These are phyloP conservation scores for Zingel zingel DNA, from an alignment of 2,113 vertebrate genomes.

Conservation along the genomic window DNA sequence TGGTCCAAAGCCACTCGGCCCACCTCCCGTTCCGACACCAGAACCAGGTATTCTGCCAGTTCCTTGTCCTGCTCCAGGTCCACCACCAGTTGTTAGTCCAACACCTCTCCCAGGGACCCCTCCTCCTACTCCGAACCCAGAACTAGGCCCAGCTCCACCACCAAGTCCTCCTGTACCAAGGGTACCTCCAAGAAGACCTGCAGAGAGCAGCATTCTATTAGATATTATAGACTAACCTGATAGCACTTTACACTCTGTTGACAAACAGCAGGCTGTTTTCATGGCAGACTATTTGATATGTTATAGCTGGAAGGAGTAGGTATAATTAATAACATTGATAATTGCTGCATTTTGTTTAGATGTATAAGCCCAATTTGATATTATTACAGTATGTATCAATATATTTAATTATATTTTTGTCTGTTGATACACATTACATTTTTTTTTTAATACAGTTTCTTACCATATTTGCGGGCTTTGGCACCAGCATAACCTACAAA, in stretches of 20 bases:
- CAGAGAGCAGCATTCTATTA: conserved; percentile 1
- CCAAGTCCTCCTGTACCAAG: conserved; percentile 65
- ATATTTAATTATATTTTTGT: background rate
- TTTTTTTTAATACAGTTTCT: conserved; percentile 21
- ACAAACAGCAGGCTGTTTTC: background rate
- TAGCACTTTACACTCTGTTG: background rate
- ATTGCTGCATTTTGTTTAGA: background rate
- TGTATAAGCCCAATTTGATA: background rate
- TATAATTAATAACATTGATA: background rate
- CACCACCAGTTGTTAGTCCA: conserved; percentile 65
- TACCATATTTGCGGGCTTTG: conserved; percentile 79
- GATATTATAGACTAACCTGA: background rate
- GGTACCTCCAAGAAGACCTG: conserved; percentile 62
- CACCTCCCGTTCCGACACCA: conserved; percentile 65
- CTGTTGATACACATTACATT: conserved; percentile 1
- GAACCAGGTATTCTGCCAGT: conserved; percentile 47
- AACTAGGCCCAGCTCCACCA: conserved; percentile 43
- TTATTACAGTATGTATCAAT: too few relatives aligned
- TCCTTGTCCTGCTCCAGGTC: conserved; percentile 56
- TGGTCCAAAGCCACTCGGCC: conserved; percentile 59
- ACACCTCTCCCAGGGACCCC: conserved; percentile 60
- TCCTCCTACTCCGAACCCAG: conserved; percentile 57
- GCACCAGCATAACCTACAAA: conserved; percentile 71
- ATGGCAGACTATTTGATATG: background rate
- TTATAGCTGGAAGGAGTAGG: background rate